Percentiles rank a stretch among this genome's conserved stretches.
phyloP scores from a whole-genome alignment of 1,140 invertebrate species.

The Radopholus similis region DNA sequence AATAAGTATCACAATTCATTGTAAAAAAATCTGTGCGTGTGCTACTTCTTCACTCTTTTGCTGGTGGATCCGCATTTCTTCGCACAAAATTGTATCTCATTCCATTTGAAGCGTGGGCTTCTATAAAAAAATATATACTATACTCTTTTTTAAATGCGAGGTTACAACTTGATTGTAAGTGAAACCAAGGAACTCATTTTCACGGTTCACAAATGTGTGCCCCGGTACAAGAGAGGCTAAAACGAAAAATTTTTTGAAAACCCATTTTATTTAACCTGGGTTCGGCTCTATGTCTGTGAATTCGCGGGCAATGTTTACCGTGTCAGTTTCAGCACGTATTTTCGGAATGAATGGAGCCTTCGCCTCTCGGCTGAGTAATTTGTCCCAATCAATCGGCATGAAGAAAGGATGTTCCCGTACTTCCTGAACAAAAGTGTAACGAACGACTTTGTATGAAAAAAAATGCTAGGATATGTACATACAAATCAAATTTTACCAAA shows the following conservation, averaged over 20 bases:
- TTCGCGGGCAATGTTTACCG: slow-evolving; percentile 38
- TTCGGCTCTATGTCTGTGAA: slow-evolving; percentile 53
- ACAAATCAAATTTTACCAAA: slow-evolving; percentile 64
- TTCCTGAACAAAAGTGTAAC: not conserved
- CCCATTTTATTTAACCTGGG: slow-evolving; percentile 14
- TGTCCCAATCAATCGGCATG: slow-evolving; percentile 75
- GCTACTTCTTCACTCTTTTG: no score
- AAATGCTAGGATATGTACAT: not conserved
- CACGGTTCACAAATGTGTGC: slow-evolving; percentile 11
- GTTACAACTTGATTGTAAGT: slow-evolving; percentile 10
- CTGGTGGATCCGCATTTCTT: no score
- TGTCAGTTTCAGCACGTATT: slow-evolving; percentile 44
- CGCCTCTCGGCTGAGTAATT: slow-evolving; percentile 82
- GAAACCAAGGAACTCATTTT: slow-evolving; percentile 17
- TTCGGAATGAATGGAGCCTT: slow-evolving; percentile 80
- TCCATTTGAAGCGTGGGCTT: no score
- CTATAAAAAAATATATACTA: no score
- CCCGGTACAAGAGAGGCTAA: slow-evolving; percentile 42
- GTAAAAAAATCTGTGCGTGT: no score
- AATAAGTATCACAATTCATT: no score
- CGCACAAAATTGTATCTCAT: no score
- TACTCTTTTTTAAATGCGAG: not conserved
- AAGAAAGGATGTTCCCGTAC: slow-evolving; percentile 97
- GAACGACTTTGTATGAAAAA: not conserved
- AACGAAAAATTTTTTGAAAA: slow-evolving; percentile 16